Conservation (phyloP, 1,140 invertebrate species). For the Lasaia peninsularis region DNA sequence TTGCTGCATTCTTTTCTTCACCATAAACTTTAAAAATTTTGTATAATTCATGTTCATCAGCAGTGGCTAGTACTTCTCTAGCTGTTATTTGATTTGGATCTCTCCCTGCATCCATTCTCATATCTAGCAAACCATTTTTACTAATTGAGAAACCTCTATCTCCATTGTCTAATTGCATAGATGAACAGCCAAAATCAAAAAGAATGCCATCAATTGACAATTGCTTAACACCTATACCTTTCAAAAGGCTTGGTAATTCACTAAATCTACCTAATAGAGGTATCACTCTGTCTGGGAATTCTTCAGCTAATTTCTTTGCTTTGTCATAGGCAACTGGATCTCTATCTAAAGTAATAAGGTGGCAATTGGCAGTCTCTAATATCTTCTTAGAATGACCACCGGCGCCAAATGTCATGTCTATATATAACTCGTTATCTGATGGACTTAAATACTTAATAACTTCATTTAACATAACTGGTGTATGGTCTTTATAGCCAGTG, state of each 20-base stretch:
- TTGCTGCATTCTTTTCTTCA: constrained; percentile 91
- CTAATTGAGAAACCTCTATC: constrained; percentile 91
- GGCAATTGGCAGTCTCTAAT: constrained; percentile 80
- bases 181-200: constrained; percentile 97
- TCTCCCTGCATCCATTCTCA: constrained; percentile 94
- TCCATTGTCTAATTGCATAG: constrained; percentile 93
- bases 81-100: constrained; percentile 86
- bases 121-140: constrained; percentile 92
- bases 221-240: constrained; percentile 76
- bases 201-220: constrained; percentile 90
- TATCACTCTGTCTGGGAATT: constrained; percentile 84
- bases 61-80: constrained; percentile 88
- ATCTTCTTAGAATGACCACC: constrained; percentile 89
- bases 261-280: constrained; percentile 93
- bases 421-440: constrained; percentile 78
- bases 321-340: constrained; percentile 88
- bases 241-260: constrained; percentile 86
- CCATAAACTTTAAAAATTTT: constrained; percentile 94
- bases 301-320: constrained; percentile 80
- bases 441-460: constrained; percentile 83
- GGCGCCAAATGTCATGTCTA: constrained; percentile 96
- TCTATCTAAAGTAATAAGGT: constrained; percentile 90
- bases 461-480: constrained; percentile 85
- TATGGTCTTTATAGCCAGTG: constrained; percentile 72
- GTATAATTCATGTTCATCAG: constrained; percentile 87